A percentile compares a stretch with the other conserved stretches of the same genome.
Evolutionary conservation across 2,888 invertebrate genomes (phyloP).

Genomic region (Chaitophorus viminalis): DNA sequence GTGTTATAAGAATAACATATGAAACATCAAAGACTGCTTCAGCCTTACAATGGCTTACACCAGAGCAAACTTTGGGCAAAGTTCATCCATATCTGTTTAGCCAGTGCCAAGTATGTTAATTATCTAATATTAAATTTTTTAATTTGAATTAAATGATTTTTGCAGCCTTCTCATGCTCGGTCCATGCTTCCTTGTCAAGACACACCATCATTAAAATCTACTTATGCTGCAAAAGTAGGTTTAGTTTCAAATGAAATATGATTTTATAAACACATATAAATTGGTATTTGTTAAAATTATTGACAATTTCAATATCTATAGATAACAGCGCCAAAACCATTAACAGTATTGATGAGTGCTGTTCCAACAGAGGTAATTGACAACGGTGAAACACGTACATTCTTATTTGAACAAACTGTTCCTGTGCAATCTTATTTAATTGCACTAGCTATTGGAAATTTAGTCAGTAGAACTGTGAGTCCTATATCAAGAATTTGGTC

Average conservation of each 20-base stretch:
- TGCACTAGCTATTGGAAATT: conserved; percentile 86
- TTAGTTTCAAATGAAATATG: not conserved
- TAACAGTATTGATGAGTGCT: conserved; percentile 91
- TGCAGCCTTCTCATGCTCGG: conserved; percentile 83
- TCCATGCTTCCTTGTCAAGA: conserved; percentile 93
- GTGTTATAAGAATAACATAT: conserved; percentile 75
- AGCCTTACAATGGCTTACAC: conserved; percentile 89
- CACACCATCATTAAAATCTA: conserved; percentile 87
- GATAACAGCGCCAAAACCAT: conserved; percentile 69
- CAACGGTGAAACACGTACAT: conserved; percentile 67
- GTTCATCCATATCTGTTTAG: conserved; percentile 86
- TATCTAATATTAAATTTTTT: not conserved
- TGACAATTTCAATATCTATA: conserved; percentile 26
- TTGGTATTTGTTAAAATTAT: not conserved
- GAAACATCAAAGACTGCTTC: conserved; percentile 81
- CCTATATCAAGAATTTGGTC: conserved; percentile 89
- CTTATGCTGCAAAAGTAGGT: conserved; percentile 78
- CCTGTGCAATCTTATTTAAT: conserved; percentile 90
- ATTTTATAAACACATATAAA: not conserved
- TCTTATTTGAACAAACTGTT: conserved; percentile 78
- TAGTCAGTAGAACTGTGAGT: conserved; percentile 81
- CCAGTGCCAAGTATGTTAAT: conserved; percentile 76
- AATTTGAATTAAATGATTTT: not conserved
- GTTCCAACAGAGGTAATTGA: conserved; percentile 67
- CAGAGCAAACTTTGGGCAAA: conserved; percentile 88